Evolutionary conservation across 1,140 invertebrate species (phyloP).

Genomic region (Lasioglossum albipes): DNA sequence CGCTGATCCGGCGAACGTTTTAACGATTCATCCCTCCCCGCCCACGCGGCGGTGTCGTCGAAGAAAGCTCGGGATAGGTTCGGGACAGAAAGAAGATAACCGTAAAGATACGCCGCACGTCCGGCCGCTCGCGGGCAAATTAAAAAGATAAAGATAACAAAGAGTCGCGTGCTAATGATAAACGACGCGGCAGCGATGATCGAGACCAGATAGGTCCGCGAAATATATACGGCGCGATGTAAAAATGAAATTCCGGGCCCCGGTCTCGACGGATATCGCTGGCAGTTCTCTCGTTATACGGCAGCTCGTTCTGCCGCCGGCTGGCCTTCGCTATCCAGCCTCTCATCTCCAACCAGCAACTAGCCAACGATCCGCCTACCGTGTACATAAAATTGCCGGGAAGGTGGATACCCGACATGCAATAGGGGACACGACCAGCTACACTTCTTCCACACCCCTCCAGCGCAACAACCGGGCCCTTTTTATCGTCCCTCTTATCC

Average conservation of each 20-base stretch:
- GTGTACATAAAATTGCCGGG: slow-evolving; percentile 51
- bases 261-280: slow-evolving; percentile 42
- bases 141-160: slow-evolving; percentile 59
- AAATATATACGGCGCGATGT: slow-evolving; percentile 42
- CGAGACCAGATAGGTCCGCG: slow-evolving; percentile 53
- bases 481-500: slow-evolving; percentile 32
- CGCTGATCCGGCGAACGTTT: not conserved
- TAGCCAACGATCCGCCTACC: slow-evolving; percentile 44
- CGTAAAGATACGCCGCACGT: slow-evolving; percentile 22
- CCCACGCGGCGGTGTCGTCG: not conserved
- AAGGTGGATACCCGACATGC: slow-evolving; percentile 49
- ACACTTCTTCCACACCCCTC: not conserved
- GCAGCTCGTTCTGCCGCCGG: slow-evolving; percentile 27
- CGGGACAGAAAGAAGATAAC: not conserved
- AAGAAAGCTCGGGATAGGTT: not conserved
- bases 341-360: slow-evolving; percentile 45
- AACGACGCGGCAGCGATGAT: slow-evolving; percentile 45
- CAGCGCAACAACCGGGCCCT: not conserved
- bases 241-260: slow-evolving; percentile 54
- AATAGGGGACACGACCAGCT: slow-evolving; percentile 3
- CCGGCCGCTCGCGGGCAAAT: slow-evolving; percentile 26
- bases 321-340: slow-evolving; percentile 47
- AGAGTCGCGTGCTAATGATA: slow-evolving; percentile 54
- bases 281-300: slow-evolving; percentile 53
- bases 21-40: not conserved